Evolutionary conservation across 2,797 vertebrate genomes (phyloP).

Genomic region (Nannoperca australis): DNA sequence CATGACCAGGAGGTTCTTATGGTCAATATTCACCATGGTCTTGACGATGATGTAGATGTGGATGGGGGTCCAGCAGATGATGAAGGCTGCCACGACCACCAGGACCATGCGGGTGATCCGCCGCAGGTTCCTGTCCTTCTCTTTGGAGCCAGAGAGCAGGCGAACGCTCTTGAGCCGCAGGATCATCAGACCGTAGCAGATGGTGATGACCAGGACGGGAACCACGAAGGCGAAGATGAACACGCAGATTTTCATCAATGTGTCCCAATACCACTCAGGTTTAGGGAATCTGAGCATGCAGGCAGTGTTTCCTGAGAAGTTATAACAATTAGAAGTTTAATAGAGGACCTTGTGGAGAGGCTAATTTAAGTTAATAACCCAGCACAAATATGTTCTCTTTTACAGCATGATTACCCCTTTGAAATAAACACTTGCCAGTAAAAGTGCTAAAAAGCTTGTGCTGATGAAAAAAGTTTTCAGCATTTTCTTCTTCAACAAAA

Average conservation of each 20-base stretch:
- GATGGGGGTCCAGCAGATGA: slow-evolving; percentile 98
- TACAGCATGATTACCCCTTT: slow-evolving; percentile 6
- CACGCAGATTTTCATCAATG: slow-evolving; percentile 94
- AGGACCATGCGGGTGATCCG: slow-evolving; percentile 98
- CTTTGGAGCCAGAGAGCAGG: slow-evolving; percentile 95
- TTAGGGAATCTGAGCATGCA: slow-evolving; percentile 91
- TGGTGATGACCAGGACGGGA: slow-evolving; percentile 95
- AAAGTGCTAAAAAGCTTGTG: neutral
- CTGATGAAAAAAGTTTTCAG: neutral
- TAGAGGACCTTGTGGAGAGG: slow-evolving; percentile 29
- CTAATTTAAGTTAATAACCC: slow-evolving; percentile 64
- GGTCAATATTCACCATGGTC: slow-evolving; percentile 91
- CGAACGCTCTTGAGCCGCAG: slow-evolving; percentile 94
- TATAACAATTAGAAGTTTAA: slow-evolving; percentile 61
- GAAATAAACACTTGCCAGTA: slow-evolving; percentile 24
- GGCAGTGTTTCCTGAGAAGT: slow-evolving; percentile 84
- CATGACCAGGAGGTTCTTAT: slow-evolving; percentile 89
- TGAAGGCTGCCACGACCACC: slow-evolving; percentile 96
- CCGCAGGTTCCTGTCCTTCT: slow-evolving; percentile 94
- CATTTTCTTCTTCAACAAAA: slow-evolving; percentile 10
- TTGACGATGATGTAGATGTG: slow-evolving; percentile 97
- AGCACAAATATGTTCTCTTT: slow-evolving; percentile 45
- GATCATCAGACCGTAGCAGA: slow-evolving; percentile 97
- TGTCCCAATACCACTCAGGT: slow-evolving; percentile 94
- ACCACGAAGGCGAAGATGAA: slow-evolving; percentile 97